phyloP scores from a whole-genome alignment of 2,797 vertebrate species.

The Erpetoichthys calabaricus region DNA sequence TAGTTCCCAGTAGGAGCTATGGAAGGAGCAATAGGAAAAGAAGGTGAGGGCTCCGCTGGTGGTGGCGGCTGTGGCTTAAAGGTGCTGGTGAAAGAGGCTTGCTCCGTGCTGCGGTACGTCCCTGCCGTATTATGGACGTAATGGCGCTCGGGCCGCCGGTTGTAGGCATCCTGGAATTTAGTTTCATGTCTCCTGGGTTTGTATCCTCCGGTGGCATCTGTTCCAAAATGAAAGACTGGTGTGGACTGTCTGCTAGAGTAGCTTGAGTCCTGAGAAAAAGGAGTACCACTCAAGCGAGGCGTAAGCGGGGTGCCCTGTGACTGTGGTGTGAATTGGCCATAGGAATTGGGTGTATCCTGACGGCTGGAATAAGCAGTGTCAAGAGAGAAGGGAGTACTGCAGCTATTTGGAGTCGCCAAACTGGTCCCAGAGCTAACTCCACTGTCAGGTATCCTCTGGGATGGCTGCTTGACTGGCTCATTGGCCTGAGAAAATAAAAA shows the following conservation, averaged over 20 bases:
- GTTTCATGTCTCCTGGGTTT: slow-evolving; percentile 79
- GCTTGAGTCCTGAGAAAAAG: slow-evolving; percentile 89
- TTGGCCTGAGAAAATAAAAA: slow-evolving; percentile 46
- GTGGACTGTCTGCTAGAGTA: slow-evolving; percentile 91
- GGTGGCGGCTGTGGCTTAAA: slow-evolving; percentile 52
- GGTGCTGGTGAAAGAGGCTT: slow-evolving; percentile 14
- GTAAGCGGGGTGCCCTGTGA: slow-evolving; percentile 86
- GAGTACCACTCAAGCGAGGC: slow-evolving; percentile 69
- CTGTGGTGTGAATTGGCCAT: slow-evolving; percentile 71
- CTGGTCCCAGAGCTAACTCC: slow-evolving; percentile 49
- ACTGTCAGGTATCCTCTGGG: slow-evolving; percentile 64
- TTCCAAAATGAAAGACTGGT: slow-evolving; percentile 67
- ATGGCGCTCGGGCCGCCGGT: slow-evolving; percentile 77
- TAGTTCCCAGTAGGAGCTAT: slow-evolving; percentile 49
- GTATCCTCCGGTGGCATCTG: slow-evolving; percentile 55
- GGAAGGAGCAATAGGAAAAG: slow-evolving; percentile 65
- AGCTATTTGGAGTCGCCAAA: slow-evolving; percentile 66
- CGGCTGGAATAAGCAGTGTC: slow-evolving; percentile 94
- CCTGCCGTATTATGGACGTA: slow-evolving; percentile 70
- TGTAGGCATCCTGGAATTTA: slow-evolving; percentile 91
- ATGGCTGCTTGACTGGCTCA: slow-evolving; percentile 63
- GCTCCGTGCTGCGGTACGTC: slow-evolving; percentile 43
- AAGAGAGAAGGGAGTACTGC: slow-evolving; percentile 76
- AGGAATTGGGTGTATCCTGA: slow-evolving; percentile 87
- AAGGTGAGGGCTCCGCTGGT: slow-evolving; percentile 46